Evolutionary conservation across 2,113 vertebrate species (phyloP), one percentile per base, ranked within the genome.

Genomic region (Pao palembangensis): DNA sequence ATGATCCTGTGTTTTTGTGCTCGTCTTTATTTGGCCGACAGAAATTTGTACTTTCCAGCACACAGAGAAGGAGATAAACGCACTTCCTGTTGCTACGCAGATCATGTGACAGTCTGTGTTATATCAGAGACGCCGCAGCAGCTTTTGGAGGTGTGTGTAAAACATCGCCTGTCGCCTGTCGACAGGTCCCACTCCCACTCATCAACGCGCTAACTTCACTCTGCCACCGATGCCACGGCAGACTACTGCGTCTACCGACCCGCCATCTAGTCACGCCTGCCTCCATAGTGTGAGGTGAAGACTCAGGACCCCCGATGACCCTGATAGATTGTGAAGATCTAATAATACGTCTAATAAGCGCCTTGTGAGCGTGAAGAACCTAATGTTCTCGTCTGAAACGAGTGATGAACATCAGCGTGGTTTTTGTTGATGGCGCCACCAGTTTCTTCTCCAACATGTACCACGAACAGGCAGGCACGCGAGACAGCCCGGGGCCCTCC

Each of bases 131-230:
- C 11, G 34, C 34, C 44, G 15, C n/a, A 47, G 44, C 15, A 7
- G 20, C 71, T 50, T 52, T 25, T 53, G 66, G 49, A 58, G 52
- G 65, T 61, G 51, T 59, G 64, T 60, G 61, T 17, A 20, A 48
- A 60, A 60, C 55, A 41, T n/a, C n/a, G n/a, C n/a, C n/a, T n/a
- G n/a, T 67, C 70, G 23, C 76, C 76, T 74, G 78, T 86, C 85
- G 84, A 69, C 63, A 55, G 69, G 53, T 67, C 75, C 57, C 43
- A 61, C 70, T 61, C 67, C 78, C 66, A 57, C 59, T 78, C 77
- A 68, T 57, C 72, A 0, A 58, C 55, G 20, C 19, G 41, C 83
- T 78, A 85, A 88, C 80, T 54, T 81, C 69, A 84, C 81, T 80
- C 84, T 50, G 13, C 52, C 68, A 28, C 17, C 60, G 17, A 12